Base-by-base conservation (phyloP, 92 coral and sea anemone genomes). In the Epizoanthus ramosus region DNA sequence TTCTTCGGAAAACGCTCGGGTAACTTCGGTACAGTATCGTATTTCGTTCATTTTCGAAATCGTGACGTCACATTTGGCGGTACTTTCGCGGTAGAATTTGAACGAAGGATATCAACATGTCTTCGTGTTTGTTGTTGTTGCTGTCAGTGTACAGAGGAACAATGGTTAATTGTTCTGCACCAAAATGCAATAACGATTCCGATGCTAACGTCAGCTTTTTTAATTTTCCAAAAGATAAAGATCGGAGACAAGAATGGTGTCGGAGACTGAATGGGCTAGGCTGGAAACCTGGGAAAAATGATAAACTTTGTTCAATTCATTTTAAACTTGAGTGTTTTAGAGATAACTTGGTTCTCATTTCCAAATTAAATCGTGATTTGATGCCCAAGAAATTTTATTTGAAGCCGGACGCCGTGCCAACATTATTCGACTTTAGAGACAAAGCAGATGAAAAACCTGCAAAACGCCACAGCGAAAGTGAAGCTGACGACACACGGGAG, bases 31-130 rank as follows among this genome's bases (percentile, higher is more conserved):
- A 17, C 43, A n/a, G 74, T 39, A 37, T 70, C 74, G 74, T 37
- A 3, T 70, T 70, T 41, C 57, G 18, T 33, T 53, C 56, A 25
- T 7, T 17, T 70, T 70, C 19, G 21, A 23, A 53, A n/a, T 70
- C 41, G 74, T 41, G 74, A 41, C 57, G 57, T 70, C 74, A 70
- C 54, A 70, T 35, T 35, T 70, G 74, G 74, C 74, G 74, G 57
- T 54, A 54, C 18, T 12, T 6, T 50, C 54, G 57, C 74, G 21
- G 74, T 56, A 70, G 56, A 70, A 70, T 70, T 70, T 70, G 56
- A 70, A 70, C 39, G 39, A 6, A 39, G 8, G 19, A 14, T 15
- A 15, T 70, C 74, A 70, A 70, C 73, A 25, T 24, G 35, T n/a
- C n/a, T 37, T 24, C 19, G 52, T 25, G 35, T 68, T 37, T 15